Evolutionary conservation across 2,113 vertebrate genomes (phyloP), one percentile per base, ranked within the genome.

Genomic region (Porphyrio hochstetteri): DNA sequence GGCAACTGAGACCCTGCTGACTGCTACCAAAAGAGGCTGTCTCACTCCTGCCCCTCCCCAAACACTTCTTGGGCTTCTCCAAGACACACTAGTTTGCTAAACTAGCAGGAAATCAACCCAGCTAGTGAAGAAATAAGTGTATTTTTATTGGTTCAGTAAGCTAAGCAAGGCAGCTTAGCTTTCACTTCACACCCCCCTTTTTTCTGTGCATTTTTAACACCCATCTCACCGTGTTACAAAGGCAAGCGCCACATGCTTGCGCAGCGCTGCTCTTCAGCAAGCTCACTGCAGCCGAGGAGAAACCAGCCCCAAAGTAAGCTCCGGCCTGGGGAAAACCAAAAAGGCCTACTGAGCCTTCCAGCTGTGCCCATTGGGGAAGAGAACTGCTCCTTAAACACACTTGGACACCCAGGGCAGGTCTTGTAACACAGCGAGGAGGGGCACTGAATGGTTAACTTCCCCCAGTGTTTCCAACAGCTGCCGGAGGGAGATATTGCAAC

Each of bases 401-500:
- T 1, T 0, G 31, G 16, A 5, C 5, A 0, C 0, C 2, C 61
- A 40, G 52, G 42, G 10, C 52, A 33, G 57, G 24, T 19, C 5
- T 0, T 1, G n/a, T 2, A 8, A 9, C 1, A 11, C 50, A 64
- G 64, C 53, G 28, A 9, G 19, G 12, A 1, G 2, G 3, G 6
- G 36, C 42, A 18, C 50, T 15, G 50, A 48, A 57, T 1, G 0
- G 3, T 42, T 11, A 20, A 7, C 52, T 60, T 24, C 79, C 75
- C 82, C 61, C 67, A 55, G 52, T 2, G 0, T 28, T 44, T 40
- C 75, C 79, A 40, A 14, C 3, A 10, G 1, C 53, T 29, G 17
- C 24, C 0, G 4, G 38, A 68, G 72, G 29, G 24, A 35, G 44
- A 14, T 8, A 13, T 7, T 0, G 4, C 67, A 46, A 3, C 4